These are phyloP conservation scores for Falcaria lacertinaria DNA, from an alignment of 2,888 invertebrate genomes.

Conservation along the genomic window DNA sequence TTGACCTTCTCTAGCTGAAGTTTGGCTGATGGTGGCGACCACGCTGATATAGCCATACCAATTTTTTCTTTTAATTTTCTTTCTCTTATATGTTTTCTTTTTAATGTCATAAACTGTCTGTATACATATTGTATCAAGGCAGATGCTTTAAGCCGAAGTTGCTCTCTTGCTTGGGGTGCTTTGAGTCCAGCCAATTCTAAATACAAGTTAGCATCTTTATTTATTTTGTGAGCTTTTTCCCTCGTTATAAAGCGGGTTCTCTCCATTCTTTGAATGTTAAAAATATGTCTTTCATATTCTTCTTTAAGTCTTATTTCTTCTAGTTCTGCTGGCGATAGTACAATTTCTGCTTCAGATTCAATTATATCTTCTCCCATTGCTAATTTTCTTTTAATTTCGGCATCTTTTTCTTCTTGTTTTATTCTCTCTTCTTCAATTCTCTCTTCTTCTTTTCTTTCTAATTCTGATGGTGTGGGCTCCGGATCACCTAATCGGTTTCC, in stretches of 20 bases:
- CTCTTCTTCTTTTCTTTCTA: slow-evolving; percentile 46
- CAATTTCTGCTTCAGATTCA: slow-evolving; percentile 30
- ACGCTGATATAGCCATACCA: slow-evolving; percentile 78
- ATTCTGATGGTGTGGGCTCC: slow-evolving; percentile 53
- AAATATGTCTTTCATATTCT: slow-evolving; percentile 46
- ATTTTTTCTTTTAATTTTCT: slow-evolving; percentile 65
- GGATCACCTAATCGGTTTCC: slow-evolving; percentile 64
- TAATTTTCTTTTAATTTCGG: slow-evolving; percentile 41
- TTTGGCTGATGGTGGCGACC: slow-evolving; percentile 62
- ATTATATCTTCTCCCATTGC: slow-evolving; percentile 47
- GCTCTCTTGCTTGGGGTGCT: slow-evolving; percentile 40
- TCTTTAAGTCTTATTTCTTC: slow-evolving; percentile 37
- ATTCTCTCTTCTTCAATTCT: slow-evolving; percentile 43
- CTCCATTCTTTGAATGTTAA: slow-evolving; percentile 67
- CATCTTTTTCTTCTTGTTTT: slow-evolving; percentile 44
- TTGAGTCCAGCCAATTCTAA: slow-evolving; percentile 63
- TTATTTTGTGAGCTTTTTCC: slow-evolving; percentile 36
- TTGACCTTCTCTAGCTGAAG: slow-evolving; percentile 65
- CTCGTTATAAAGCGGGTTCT: slow-evolving; percentile 39
- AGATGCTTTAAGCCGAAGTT: slow-evolving; percentile 41
- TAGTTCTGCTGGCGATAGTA: slow-evolving; percentile 43
- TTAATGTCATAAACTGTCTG: slow-evolving; percentile 63
- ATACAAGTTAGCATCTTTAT: slow-evolving; percentile 54
- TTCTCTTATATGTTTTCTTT: slow-evolving; percentile 56
- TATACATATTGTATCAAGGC: slow-evolving; percentile 49